Evolutionary conservation across 2,113 vertebrate species (phyloP).

Genomic region (Hipposideros armiger): DNA sequence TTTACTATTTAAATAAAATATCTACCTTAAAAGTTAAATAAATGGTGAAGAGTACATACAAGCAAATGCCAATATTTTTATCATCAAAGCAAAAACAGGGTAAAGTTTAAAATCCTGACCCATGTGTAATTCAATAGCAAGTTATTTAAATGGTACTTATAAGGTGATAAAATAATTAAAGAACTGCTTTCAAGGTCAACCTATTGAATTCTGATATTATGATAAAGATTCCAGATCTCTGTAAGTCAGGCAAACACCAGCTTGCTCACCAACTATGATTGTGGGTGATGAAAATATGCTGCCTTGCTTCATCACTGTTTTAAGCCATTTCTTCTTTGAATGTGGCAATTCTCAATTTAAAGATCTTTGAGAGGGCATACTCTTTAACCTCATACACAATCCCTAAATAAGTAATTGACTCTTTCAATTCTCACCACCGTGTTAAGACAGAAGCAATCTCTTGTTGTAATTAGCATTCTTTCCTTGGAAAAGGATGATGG

Average conservation of each 20-base stretch:
- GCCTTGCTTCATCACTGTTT: background rate
- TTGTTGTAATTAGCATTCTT: constrained; percentile 75
- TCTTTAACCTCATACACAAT: constrained; percentile 55
- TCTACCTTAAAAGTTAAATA: background rate
- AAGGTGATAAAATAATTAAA: constrained; percentile 53
- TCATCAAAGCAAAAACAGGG: background rate
- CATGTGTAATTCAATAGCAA: background rate
- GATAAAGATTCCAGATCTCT: background rate
- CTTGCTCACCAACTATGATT: background rate
- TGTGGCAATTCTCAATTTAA: background rate
- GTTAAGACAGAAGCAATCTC: constrained; percentile 50
- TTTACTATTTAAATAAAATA: constrained; percentile 34
- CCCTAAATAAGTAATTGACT: constrained; percentile 51
- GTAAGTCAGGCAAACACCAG: background rate
- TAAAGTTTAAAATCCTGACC: background rate
- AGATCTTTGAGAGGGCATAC: background rate
- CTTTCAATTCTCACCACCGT: constrained; percentile 1
- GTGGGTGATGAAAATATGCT: background rate
- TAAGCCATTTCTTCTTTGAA: background rate
- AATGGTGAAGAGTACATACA: background rate
- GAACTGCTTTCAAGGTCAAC: background rate
- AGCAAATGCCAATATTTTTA: background rate
- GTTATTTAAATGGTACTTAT: background rate
- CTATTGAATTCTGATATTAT: background rate
- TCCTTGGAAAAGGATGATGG: background rate